These are phyloP conservation scores for Melanotaenia boesemani DNA, from an alignment of 2,797 vertebrate species.

Conservation along the genomic window DNA sequence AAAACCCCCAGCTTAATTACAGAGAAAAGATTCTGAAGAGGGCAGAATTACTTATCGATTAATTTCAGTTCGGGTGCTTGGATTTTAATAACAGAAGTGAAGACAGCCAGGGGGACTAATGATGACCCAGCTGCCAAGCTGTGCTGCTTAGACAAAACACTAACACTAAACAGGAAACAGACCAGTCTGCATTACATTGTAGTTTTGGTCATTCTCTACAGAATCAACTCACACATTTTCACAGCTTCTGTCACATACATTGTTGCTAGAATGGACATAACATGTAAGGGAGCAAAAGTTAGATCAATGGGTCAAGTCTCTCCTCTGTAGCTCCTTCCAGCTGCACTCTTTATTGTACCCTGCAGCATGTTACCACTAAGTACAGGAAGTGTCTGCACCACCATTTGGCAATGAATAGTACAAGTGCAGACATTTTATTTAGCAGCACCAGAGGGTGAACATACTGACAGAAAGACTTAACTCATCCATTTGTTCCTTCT, in stretches of 20 bases:
- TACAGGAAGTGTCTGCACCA: conserved; percentile 58
- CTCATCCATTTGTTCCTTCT: neutral
- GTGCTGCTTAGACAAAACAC: conserved; percentile 35
- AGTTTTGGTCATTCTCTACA: conserved; percentile 13
- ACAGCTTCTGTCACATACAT: neutral
- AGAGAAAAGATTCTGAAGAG: conserved; percentile 1
- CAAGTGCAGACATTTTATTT: neutral
- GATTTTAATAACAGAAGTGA: conserved; percentile 35
- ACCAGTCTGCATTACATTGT: conserved; percentile 30
- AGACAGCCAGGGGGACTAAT: conserved; percentile 34
- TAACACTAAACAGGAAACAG: conserved; percentile 62
- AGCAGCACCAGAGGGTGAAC: neutral
- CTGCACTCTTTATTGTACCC: conserved; percentile 46
- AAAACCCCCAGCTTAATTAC: neutral
- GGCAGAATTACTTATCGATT: conserved; percentile 22
- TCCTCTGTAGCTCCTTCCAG: conserved; percentile 16
- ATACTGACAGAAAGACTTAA: neutral
- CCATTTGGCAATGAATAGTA: conserved; percentile 9
- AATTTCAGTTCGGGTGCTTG: conserved; percentile 6
- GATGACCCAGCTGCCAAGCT: conserved; percentile 36
- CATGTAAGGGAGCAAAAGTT: neutral
- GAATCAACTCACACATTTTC: conserved; percentile 1
- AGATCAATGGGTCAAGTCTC: conserved; percentile 29
- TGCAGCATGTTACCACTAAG: conserved; percentile 51
- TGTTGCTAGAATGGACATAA: neutral